Evolutionary conservation across 2,113 vertebrate genomes (phyloP), one percentile per base, ranked within the genome.

Genomic region (Paedocypris sp.): DNA sequence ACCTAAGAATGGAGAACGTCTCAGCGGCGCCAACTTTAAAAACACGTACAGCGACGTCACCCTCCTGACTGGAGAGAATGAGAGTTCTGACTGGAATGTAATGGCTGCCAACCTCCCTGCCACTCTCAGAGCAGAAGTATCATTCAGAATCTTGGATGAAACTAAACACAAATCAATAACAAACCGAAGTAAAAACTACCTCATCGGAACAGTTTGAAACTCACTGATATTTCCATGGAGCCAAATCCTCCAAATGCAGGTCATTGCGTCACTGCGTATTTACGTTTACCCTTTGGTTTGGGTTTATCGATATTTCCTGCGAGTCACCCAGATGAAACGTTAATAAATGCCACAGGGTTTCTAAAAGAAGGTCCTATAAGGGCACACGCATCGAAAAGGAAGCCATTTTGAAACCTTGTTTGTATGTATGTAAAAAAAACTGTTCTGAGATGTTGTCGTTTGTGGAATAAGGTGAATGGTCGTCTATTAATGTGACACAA

Each of bases 401-500:
- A n/a, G 43, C n/a, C 35, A 33, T 49, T 36, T 36, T 4, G n/a
- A 29, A 35, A 48, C 19, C 6, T 42, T n/a, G n/a, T n/a, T n/a
- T n/a, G n/a, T n/a, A n/a, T n/a, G n/a, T n/a, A 23, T 47, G 33
- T 58, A 41, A 49, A 54, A 38, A 22, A 42, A 39, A 70, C 65
- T 76, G 75, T 76, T 74, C 73, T 83, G 70, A 77, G 66, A 47
- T 38, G 76, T 57, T 78, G 66, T 80, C 77, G 74, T 77, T 77
- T 51, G 42, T 62, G 77, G 78, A 76, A 73, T 75, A 78, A 77
- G 79, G 75, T 81, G 69, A 79, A 77, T 48, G 73, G 77, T 80
- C 35, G 74, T 23, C 41, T 75, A 75, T 78, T 66, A 80, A 72
- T 83, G 82, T 85, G 81, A 80, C 83, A 78, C 82, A 72, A 71